Conservation (phyloP, 2,888 invertebrate genomes). For the Leucozona laternaria region DNA sequence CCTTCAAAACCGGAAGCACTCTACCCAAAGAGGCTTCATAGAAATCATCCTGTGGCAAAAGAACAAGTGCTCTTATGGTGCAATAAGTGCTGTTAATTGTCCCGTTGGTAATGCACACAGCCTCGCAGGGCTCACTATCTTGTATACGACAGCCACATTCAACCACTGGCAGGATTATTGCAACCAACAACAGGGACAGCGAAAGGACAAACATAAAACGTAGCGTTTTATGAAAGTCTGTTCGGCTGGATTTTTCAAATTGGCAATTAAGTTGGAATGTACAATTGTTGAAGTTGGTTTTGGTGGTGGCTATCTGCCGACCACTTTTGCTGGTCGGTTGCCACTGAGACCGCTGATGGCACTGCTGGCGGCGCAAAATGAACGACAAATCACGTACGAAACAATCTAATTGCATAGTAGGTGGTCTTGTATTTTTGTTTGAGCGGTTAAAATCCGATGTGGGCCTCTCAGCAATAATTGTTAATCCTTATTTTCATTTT, state of each 20-base stretch:
- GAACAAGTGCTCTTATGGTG: slow-evolving; percentile 87
- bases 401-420: slow-evolving; percentile 62
- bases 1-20: slow-evolving; percentile 86
- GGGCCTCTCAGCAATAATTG: neutral
- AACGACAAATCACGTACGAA: slow-evolving; percentile 46
- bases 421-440: slow-evolving; percentile 17
- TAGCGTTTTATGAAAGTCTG: slow-evolving; percentile 8
- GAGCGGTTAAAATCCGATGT: neutral
- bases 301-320: neutral
- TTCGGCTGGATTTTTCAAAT: slow-evolving; percentile 40
- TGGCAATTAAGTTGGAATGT: slow-evolving; percentile 42
- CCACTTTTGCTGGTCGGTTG: slow-evolving; percentile 2
- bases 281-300: slow-evolving; percentile 5
- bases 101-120: slow-evolving; percentile 78
- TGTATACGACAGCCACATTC: slow-evolving; percentile 78
- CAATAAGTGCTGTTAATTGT: slow-evolving; percentile 82
- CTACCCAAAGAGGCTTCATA: slow-evolving; percentile 86
- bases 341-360: slow-evolving; percentile 4
- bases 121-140: slow-evolving; percentile 80
- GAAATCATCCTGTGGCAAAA: slow-evolving; percentile 86
- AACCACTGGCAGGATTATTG: slow-evolving; percentile 36
- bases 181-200: slow-evolving; percentile 35
- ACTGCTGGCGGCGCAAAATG: slow-evolving; percentile 34
- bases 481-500: neutral
- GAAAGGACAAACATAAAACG: slow-evolving; percentile 40